Conservation (phyloP, 2,888 invertebrate genomes). For the Apoda limacodes region DNA sequence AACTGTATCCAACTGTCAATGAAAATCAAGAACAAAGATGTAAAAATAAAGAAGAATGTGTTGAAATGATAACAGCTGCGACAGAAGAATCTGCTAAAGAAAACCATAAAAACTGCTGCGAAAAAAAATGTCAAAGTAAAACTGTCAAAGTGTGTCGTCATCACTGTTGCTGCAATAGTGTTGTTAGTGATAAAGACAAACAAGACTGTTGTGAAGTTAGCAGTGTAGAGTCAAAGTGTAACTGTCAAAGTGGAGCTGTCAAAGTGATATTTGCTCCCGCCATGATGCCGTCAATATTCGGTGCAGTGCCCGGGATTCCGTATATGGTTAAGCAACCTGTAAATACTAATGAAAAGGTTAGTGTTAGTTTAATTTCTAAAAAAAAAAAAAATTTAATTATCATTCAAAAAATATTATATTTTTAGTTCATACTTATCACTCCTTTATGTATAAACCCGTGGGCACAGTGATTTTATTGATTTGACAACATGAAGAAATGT, state of each 20-base stretch:
- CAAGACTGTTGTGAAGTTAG: conserved; percentile 4
- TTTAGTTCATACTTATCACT: too few relatives aligned
- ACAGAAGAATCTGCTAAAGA: conserved; percentile 17
- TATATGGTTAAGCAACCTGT: conserved; percentile 40
- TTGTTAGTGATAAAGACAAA: conserved; percentile 11
- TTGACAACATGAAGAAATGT: too few relatives aligned
- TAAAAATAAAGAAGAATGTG: conserved; percentile 12
- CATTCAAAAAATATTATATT: too few relatives aligned
- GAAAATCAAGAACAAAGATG: conserved; percentile 9
- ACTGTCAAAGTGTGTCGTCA: conserved; percentile 27
- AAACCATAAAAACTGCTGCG: conserved; percentile 16
- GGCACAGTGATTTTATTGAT: too few relatives aligned
- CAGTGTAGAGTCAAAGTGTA: conserved; percentile 17
- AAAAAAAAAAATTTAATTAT: too few relatives aligned
- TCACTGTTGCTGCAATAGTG: conserved; percentile 30
- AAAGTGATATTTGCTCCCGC: conserved; percentile 56
- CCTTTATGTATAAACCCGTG: too few relatives aligned
- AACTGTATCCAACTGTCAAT: conserved; percentile 24
- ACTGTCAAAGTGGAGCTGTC: conserved; percentile 35
- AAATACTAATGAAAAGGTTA: conserved; percentile 42
- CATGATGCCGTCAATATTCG: conserved; percentile 53
- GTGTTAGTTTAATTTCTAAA: conserved; percentile 16
- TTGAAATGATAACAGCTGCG: conserved; percentile 28
- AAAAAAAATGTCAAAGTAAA: conserved; percentile 6
- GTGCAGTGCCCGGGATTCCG: conserved; percentile 40